These are phyloP conservation scores for Clistopyga incitator DNA, from an alignment of 2,888 invertebrate species.

Conservation along the genomic window DNA sequence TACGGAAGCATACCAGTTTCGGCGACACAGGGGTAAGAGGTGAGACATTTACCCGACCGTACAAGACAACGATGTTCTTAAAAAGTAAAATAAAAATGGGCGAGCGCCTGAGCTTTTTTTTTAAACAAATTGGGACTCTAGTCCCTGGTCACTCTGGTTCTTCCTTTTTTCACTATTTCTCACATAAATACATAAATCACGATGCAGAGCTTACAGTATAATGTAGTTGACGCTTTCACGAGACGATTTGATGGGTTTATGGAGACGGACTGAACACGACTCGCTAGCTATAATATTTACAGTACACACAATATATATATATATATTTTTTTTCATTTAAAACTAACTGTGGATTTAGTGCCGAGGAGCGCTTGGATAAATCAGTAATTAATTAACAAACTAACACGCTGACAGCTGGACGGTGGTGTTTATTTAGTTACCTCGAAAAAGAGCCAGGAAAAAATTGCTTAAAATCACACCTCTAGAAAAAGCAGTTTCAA, in stretches of 20 bases:
- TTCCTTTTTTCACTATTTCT: not conserved
- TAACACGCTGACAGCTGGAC: constrained; percentile 61
- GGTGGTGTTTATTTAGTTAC: constrained; percentile 67
- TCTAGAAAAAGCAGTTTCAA: not conserved
- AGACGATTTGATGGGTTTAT: constrained; percentile 44
- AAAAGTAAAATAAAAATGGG: constrained; percentile 38
- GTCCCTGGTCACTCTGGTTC: not conserved
- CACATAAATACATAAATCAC: constrained; percentile 29
- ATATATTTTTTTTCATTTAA: not conserved
- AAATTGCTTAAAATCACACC: not conserved
- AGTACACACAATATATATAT: not conserved
- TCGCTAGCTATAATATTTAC: constrained; percentile 10
- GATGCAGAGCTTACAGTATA: constrained; percentile 10
- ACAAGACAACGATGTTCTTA: constrained; percentile 70
- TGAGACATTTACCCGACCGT: constrained; percentile 85
- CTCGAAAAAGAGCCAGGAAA: not conserved
- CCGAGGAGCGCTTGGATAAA: constrained; percentile 56
- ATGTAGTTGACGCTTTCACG: constrained; percentile 44
- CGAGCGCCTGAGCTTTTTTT: constrained; percentile 56
- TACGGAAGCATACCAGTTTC: constrained; percentile 96
- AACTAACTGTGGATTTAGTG: constrained; percentile 55
- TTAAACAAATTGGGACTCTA: not conserved
- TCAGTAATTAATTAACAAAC: constrained; percentile 50
- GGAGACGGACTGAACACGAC: constrained; percentile 49
- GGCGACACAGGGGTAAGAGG: constrained; percentile 97